These are phyloP conservation scores for Drosophila rufa DNA, from an alignment of 1,140 invertebrate species.

Conservation along the genomic window DNA sequence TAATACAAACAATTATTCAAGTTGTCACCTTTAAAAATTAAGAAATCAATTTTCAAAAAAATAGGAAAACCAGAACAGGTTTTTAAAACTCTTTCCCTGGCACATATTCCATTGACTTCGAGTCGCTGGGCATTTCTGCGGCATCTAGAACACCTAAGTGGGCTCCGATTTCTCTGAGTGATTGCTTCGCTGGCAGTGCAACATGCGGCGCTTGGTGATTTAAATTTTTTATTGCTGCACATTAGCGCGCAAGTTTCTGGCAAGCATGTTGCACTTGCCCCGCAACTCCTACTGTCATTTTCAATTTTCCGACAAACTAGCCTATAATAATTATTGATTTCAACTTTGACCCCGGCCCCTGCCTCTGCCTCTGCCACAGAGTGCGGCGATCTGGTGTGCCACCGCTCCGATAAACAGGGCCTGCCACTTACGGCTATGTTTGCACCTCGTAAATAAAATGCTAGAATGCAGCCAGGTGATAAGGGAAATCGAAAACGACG, in stretches of 20 bases:
- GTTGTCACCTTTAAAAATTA: neutral
- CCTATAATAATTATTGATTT: conserved; percentile 80
- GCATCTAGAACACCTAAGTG: neutral
- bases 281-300: conserved; percentile 29
- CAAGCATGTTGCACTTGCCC: conserved; percentile 66
- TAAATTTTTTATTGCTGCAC: conserved; percentile 75
- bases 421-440: conserved; percentile 7
- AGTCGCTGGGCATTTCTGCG: neutral
- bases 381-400: conserved; percentile 30
- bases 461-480: conserved; percentile 13
- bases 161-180: conserved; percentile 13
- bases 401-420: conserved; percentile 39
- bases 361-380: conserved; percentile 11
- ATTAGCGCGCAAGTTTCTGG: conserved; percentile 79
- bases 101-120: neutral
- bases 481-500: conserved; percentile 11
- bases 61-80: neutral
- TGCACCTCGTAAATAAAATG: conserved; percentile 15
- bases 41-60: neutral
- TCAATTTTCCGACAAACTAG: conserved; percentile 52
- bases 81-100: no score
- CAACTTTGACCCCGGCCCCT: conserved; percentile 52
- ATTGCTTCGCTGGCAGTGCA: conserved; percentile 41
- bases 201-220: conserved; percentile 68
- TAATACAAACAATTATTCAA: no score